Conservation (phyloP, 2,888 invertebrate species). For the Aquatica leii region DNA sequence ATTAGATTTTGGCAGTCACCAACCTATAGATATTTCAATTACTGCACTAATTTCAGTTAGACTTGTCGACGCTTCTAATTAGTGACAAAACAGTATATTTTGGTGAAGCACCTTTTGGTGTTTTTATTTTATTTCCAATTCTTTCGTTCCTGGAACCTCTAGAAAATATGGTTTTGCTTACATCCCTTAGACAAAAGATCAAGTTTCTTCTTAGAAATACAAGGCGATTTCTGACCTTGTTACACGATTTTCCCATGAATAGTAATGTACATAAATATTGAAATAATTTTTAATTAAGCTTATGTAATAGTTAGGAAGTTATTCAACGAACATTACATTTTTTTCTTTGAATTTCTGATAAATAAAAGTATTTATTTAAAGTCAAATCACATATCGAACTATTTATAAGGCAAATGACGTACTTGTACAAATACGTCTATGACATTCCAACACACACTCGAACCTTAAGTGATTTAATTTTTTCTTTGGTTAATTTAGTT, state of each 20-base stretch:
- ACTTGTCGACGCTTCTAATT: constrained; percentile 37
- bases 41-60: constrained; percentile 35
- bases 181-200: constrained; percentile 29
- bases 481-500: constrained; percentile 17
- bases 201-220: constrained; percentile 29
- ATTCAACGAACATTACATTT: constrained; percentile 4
- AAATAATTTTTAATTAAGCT: too few species aligned
- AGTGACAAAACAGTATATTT: constrained; percentile 20
- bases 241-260: constrained; percentile 21
- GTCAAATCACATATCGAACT: constrained; percentile 28
- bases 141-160: constrained; percentile 24
- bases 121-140: constrained; percentile 15
- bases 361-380: constrained; percentile 14
- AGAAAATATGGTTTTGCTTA: constrained; percentile 18
- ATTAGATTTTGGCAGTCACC: constrained; percentile 45
- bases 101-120: constrained; percentile 1
- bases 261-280: too few species aligned
- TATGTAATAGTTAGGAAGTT: too few species aligned
- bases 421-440: constrained; percentile 22
- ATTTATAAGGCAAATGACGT: constrained; percentile 35
- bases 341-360: too few species aligned
- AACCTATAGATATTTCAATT: constrained; percentile 45
- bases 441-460: constrained; percentile 29
- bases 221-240: constrained; percentile 14
- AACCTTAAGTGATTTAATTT: constrained; percentile 30